Evolutionary conservation across 2,888 invertebrate genomes (phyloP).

Genomic region (Drosophila kanekoi): DNA sequence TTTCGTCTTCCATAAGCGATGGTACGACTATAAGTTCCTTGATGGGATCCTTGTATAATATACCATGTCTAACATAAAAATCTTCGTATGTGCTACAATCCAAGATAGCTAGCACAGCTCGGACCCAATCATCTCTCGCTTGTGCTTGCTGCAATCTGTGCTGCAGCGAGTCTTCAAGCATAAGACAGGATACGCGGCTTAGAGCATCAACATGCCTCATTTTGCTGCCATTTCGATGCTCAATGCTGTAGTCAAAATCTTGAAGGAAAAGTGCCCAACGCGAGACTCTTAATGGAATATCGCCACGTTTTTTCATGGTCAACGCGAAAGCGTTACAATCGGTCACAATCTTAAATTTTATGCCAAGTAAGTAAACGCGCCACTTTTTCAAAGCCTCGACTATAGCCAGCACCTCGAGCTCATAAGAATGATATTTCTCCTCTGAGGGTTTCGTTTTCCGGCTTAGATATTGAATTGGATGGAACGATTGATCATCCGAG

Average conservation of each 20-base stretch:
- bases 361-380: not conserved
- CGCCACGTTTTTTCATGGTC: not conserved
- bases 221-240: not conserved
- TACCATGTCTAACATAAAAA: too few relatives aligned
- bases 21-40: not conserved
- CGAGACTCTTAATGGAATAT: not conserved
- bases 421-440: not conserved
- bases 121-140: too few relatives aligned
- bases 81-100: too few relatives aligned
- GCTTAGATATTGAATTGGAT: not conserved
- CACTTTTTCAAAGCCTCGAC: constrained; percentile 1
- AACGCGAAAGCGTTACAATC: not conserved
- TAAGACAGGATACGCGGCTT: too few relatives aligned
- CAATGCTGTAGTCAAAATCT: not conserved
- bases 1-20: not conserved
- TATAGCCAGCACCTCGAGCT: not conserved
- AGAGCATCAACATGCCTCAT: not conserved
- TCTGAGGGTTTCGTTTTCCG: not conserved
- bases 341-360: not conserved
- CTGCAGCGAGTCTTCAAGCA: too few relatives aligned
- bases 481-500: too few relatives aligned
- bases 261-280: not conserved
- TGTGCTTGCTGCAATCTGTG: too few relatives aligned
- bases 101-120: too few relatives aligned
- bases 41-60: not conserved